Conservation (phyloP, 1,140 invertebrate species). For the Drosophila asahinai region DNA sequence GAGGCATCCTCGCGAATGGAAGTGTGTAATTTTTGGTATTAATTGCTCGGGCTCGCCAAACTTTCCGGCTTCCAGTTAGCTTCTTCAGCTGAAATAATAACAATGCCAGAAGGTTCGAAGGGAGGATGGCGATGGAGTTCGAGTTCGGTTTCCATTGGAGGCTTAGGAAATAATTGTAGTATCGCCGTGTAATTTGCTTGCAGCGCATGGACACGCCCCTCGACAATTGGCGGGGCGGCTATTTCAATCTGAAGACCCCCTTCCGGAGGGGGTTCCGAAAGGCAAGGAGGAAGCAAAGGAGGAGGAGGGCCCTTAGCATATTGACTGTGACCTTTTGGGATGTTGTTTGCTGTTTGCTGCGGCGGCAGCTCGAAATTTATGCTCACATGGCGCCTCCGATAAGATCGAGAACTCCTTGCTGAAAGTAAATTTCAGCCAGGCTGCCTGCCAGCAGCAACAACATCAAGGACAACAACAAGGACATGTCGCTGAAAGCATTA, state of each 20-base stretch:
- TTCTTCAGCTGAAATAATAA: conserved; percentile 50
- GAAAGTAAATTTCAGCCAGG: conserved; percentile 54
- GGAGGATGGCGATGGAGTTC: neutral
- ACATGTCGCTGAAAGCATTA: conserved; percentile 81
- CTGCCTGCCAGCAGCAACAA: conserved; percentile 44
- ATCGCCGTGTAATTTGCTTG: conserved; percentile 77
- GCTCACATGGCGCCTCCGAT: conserved; percentile 77
- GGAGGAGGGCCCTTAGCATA: conserved; percentile 32
- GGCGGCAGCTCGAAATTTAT: conserved; percentile 67
- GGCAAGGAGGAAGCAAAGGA: neutral
- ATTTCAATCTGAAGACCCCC: conserved; percentile 41
- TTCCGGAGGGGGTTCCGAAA: neutral
- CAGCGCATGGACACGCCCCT: conserved; percentile 53
- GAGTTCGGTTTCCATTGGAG: conserved; percentile 8
- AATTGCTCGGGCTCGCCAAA: conserved; percentile 68
- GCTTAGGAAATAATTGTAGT: conserved; percentile 75
- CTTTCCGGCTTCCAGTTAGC: conserved; percentile 67
- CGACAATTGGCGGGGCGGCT: conserved; percentile 53
- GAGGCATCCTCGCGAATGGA: conserved; percentile 40
- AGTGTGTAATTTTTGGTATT: conserved; percentile 81
- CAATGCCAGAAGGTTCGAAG: conserved; percentile 45
- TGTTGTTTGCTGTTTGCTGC: conserved; percentile 31
- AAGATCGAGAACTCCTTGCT: conserved; percentile 62
- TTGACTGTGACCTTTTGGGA: conserved; percentile 65
- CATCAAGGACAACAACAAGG: conserved; percentile 54